A percentile compares a stretch with the other conserved stretches of the same genome.
Conservation (phyloP, 2,113 vertebrate species). For the Dromiciops gliroides region DNA sequence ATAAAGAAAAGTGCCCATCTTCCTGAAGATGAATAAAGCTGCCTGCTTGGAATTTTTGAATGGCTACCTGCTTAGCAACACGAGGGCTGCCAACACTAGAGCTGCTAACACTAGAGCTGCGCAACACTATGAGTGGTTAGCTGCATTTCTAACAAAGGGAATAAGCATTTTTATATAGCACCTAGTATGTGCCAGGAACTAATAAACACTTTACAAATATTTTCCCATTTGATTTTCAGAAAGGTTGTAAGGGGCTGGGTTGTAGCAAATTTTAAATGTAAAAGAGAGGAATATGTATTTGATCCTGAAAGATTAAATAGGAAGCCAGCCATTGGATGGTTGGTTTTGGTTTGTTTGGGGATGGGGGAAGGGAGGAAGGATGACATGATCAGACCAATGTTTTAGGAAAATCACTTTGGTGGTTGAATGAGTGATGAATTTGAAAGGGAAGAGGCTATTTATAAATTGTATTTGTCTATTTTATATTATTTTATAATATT, state of each 20-base stretch:
- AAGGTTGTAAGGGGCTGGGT: not conserved
- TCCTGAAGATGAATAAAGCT: no score
- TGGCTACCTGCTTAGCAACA: no score
- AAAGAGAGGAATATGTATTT: not conserved
- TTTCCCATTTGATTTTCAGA: not conserved
- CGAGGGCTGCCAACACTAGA: no score
- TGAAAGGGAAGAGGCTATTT: not conserved
- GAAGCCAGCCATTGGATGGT: not conserved
- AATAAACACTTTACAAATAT: not conserved
- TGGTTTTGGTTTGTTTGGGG: not conserved
- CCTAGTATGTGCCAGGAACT: no score
- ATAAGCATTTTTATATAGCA: not conserved
- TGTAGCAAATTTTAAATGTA: not conserved
- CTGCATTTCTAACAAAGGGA: no score
- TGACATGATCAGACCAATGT: not conserved
- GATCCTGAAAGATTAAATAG: not conserved
- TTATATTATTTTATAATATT: not conserved
- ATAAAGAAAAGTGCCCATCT: no score
- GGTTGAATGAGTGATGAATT: not conserved
- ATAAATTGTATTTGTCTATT: not conserved
- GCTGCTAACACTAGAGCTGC: no score
- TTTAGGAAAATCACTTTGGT: not conserved
- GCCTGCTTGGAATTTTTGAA: no score
- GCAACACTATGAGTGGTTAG: no score
- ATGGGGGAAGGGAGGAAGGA: not conserved